Percentiles rank a stretch among this genome's conserved stretches.
These are phyloP conservation scores for Montipora efflorescens DNA, from an alignment of 64 coral and sea anemone species.

Conservation along the genomic window DNA sequence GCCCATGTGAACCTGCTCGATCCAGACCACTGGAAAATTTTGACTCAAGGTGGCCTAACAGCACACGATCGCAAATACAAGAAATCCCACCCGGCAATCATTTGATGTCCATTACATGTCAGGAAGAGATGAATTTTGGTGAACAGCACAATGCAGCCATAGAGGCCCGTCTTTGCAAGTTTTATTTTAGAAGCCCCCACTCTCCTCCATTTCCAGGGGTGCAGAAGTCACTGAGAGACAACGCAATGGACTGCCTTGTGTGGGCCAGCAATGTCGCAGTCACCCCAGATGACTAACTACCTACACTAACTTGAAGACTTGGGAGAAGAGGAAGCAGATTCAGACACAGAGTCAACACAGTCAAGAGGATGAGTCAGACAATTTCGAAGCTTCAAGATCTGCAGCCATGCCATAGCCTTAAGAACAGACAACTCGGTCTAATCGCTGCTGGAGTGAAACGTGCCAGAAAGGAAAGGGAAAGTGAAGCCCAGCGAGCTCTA, in stretches of 20 bases:
- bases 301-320: not conserved
- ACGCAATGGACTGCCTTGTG: not conserved
- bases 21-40: not conserved
- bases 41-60: not conserved
- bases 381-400: not conserved
- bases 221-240: not conserved
- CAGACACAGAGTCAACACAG: not conserved
- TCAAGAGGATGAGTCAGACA: not conserved
- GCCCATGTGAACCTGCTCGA: not conserved
- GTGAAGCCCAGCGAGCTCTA: not conserved
- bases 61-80: not conserved
- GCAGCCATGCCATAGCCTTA: not conserved
- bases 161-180: not conserved
- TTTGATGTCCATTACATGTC: conserved; percentile 7
- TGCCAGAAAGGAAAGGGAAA: not conserved
- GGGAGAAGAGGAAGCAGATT: not conserved
- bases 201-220: not conserved
- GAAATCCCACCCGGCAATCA: not conserved
- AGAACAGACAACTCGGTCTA: not conserved
- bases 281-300: not conserved
- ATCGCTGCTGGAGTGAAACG: not conserved
- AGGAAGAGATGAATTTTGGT: not conserved
- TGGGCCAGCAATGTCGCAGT: not conserved
- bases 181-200: not conserved
- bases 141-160: not conserved